Base-by-base conservation (phyloP, 2,797 vertebrate species). In the Tenualosa thibaudeaui region DNA sequence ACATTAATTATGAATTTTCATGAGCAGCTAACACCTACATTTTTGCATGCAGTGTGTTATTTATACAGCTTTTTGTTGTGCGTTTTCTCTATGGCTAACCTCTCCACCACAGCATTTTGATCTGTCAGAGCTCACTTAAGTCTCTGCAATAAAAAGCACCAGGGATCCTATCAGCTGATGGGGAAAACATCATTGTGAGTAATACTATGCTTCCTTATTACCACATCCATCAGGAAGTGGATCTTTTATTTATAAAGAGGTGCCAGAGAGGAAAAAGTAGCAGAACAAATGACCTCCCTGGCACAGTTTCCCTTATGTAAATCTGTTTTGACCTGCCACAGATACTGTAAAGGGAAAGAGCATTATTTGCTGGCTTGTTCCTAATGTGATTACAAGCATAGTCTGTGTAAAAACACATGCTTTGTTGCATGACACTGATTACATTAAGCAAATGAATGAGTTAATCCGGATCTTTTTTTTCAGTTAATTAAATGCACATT, bases 301-400 rank as follows among this genome's bases (percentile, higher is more conserved):
- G 40, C 40, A 78, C 37, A 78, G 1, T 75, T 75, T 43, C 7
- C 54, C 19, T n/a, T 22, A 84, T 60, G 75, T 78, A 58, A 86
- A 78, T 81, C 60, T 54, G 24, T 46, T 78, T 78, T 78, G 71
- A 46, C 40, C 71, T 22, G 40, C 37, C 1, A 9, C 8, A 19
- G 71, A 43, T 43, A 43, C 17, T 78, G 40, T 46, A 43, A 46
- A 37, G 15, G 19, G 17, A 78, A 78, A 78, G 71, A 46, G 71
- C 40, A 78, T 37, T 78, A 46, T 19, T 46, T 17, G 4, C 17
- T 46, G 40, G 15, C 6, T 43, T 46, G 71, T 43, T 46, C 2
- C 40, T 78, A 78, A 78, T 78, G 37, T 75, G 37, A 19, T 68
- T 68, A 68, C 12, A 68, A 19, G 71, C 37, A 46, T 46, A 46